Evolutionary conservation across 2,113 vertebrate species (phyloP), one percentile per base, ranked within the genome.

Genomic region (Pyxicephalus adspersus): DNA sequence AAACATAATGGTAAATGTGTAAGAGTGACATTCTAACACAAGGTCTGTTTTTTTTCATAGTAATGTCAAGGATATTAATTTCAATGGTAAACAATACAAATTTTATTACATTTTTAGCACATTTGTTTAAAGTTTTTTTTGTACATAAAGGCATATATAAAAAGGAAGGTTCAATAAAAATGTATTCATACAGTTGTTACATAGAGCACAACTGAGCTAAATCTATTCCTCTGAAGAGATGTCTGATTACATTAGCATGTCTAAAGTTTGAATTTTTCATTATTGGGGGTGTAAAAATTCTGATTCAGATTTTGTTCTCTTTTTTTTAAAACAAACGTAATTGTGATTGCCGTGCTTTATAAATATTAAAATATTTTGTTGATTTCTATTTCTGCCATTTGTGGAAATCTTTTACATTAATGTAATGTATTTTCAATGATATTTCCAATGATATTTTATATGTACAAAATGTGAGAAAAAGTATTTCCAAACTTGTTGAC

Each of bases 231-330:
- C 20, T 73, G 70, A 73, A 73, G 13, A 73, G 70, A 58, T 73
- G 34, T 57, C 28, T 73, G 70, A 73, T 73, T 73, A 31, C 70
- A 73, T 73, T 57, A 73, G 28, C 70, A 73, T 73, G 51, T 34
- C 54, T 73, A 58, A 57, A 73, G 28, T 58, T 57, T n/a, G 52
- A 73, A 58, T 28, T 31, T 31, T 13, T 51, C 19, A n/a, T n/a
- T 73, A 31, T 73, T 58, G 28, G 54, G n/a, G 52, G 54, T 73
- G 20, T 34, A 34, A 2, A 57, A 57, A 22, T 72, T 13, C 18
- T 1, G 15, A 29, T 57, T 57, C 25, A 1, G 25, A 25, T 72
- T 55, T 31, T 3, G 9, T 2, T 29, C 15, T n/a, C n/a, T 64
- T 64, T 64, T 29, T 28, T 64, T 64, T n/a, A n/a, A 29, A 64